A percentile compares a stretch with the other conserved stretches of the same genome.
phyloP scores from a whole-genome alignment of 2,888 invertebrate genomes.

The Hyposoter dolosus region DNA sequence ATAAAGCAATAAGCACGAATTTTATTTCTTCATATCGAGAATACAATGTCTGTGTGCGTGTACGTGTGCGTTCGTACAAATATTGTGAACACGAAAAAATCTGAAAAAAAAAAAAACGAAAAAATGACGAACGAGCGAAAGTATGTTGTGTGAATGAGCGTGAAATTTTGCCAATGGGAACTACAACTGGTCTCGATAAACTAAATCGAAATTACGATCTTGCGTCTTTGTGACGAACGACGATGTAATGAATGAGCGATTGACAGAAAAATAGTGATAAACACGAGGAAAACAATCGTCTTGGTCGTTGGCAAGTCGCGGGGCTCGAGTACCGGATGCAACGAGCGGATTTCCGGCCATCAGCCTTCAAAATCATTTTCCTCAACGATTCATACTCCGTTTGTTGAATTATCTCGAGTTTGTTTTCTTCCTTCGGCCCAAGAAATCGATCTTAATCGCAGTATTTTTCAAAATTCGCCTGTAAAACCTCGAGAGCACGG shows the following conservation, averaged over 20 bases:
- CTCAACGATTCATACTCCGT: background rate
- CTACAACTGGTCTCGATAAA: slow-evolving; percentile 15
- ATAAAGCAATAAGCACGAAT: slow-evolving; percentile 78
- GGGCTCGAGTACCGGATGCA: slow-evolving; percentile 32
- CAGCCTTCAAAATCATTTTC: slow-evolving; percentile 19
- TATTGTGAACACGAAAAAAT: background rate
- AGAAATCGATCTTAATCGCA: slow-evolving; percentile 25
- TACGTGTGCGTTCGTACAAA: background rate
- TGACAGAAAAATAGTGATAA: slow-evolving; percentile 22
- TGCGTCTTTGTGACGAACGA: slow-evolving; percentile 37
- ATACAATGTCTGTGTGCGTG: slow-evolving; percentile 38
- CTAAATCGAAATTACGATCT: slow-evolving; percentile 7
- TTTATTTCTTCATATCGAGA: slow-evolving; percentile 70
- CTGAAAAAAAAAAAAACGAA: background rate
- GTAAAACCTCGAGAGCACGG: background rate
- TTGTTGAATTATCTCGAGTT: background rate
- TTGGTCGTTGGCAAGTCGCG: slow-evolving; percentile 30
- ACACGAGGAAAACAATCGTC: slow-evolving; percentile 21
- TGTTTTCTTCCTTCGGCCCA: slow-evolving; percentile 7
- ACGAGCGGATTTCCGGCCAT: slow-evolving; percentile 57
- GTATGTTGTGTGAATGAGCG: background rate
- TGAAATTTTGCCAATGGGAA: slow-evolving; percentile 12
- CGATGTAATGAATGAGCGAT: slow-evolving; percentile 17
- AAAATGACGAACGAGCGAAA: background rate
- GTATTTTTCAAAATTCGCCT: slow-evolving; percentile 3